These are phyloP conservation scores for Xenops minutus DNA, from an alignment of 2,797 vertebrate species.

Conservation along the genomic window DNA sequence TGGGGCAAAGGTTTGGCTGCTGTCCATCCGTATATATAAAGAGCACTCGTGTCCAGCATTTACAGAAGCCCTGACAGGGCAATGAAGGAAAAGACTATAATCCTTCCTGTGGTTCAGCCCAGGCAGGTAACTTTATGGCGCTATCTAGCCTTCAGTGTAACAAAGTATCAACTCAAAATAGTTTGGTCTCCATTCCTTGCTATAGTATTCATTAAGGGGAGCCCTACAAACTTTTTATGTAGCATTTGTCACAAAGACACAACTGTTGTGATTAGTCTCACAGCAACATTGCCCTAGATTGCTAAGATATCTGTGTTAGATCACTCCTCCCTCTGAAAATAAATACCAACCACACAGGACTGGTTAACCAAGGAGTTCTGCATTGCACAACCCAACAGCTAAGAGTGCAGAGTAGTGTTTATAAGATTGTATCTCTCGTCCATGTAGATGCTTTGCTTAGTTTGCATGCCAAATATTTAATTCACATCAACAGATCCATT, in stretches of 20 bases:
- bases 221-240: background rate
- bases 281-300: background rate
- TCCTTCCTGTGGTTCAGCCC: background rate
- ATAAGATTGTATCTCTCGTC: background rate
- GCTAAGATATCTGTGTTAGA: background rate
- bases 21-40: background rate
- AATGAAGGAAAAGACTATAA: background rate
- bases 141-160: background rate
- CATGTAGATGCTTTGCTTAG: background rate
- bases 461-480: background rate
- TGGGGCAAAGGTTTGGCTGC: background rate
- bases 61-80: background rate
- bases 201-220: background rate
- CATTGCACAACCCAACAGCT: slow-evolving; percentile 5
- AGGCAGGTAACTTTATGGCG: fast-evolving
- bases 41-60: background rate
- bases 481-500: background rate
- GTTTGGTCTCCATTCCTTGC: background rate
- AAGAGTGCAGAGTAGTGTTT: background rate
- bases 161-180: background rate
- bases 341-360: background rate
- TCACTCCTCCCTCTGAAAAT: background rate
- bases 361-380: background rate
- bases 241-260: background rate
- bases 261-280: background rate